Evolutionary conservation across 2,113 vertebrate species (phyloP), one percentile per base, ranked within the genome.

Genomic region (Butastur rufipennis): DNA sequence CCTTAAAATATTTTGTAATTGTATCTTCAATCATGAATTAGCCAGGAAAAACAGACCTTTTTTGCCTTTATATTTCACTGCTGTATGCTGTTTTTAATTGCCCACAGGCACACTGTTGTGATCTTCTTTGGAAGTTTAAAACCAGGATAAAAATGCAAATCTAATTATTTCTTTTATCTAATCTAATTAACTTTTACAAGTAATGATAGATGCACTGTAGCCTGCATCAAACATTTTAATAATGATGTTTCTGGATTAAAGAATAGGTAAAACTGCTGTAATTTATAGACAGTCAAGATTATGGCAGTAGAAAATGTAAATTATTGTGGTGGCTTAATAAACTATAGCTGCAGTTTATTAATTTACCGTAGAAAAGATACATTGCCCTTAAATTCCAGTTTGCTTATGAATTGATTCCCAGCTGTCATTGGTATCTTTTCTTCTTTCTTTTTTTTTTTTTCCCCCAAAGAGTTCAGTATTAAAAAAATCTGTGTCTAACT

Each of bases 121-220:
- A 98, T 98, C 97, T 98, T 98, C 97, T 95, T 97, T 97, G 97
- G 92, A 97, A 97, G 95, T 98, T 98, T 97, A 96, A 97, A 98
- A 97, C 92, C 85, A 86, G 97, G 97, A 98, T 98, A 97, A 98
- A 98, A 98, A 98, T 98, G 98, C 97, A 98, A 98, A 98, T 98
- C 97, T 97, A 98, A 98, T 98, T 98, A 98, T 98, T 98, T 98
- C 97, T 97, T 97, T 98, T 98, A 98, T 98, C 97, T 98, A 98
- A 98, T 98, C 97, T 97, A 98, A 98, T 98, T 98, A 98, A 98
- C 97, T 97, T 98, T 97, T 98, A 86, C 93, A 97, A 98, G 96
- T 97, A 98, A 97, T 97, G 97, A 98, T 98, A 97, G 96, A 98
- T 98, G 93, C 85, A 95, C 95, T 94, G 79, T 96, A 97, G 97